Conservation (phyloP, 2,797 vertebrate genomes). For the Gastrophryne carolinensis region DNA sequence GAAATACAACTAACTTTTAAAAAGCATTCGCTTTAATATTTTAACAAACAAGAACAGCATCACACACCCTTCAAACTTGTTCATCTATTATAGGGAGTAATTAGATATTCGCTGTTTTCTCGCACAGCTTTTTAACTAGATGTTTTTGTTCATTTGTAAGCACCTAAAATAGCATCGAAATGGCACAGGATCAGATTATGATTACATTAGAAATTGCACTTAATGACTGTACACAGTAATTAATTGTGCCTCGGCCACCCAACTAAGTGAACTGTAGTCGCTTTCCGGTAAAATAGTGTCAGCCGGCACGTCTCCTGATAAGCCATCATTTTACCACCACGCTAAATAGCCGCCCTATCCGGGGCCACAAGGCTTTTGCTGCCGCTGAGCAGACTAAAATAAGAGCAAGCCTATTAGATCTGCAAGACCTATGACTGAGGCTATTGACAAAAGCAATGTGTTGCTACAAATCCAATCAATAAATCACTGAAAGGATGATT, state of each 20-base stretch:
- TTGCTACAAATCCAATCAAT: conserved; percentile 64
- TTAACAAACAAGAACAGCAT: no score
- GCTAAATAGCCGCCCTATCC: neutral
- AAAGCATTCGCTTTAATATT: no score
- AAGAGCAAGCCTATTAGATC: conserved; percentile 57
- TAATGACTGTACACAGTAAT: conserved; percentile 11
- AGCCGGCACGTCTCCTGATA: neutral
- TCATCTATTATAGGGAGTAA: neutral
- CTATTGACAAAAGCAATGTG: conserved; percentile 60
- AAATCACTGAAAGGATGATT: conserved; percentile 75
- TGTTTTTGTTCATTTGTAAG: neutral
- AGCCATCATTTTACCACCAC: neutral
- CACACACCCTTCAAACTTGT: neutral
- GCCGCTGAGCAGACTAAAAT: conserved; percentile 43
- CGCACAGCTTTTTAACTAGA: neutral
- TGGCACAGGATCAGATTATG: conserved; percentile 10
- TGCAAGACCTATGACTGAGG: conserved; percentile 54
- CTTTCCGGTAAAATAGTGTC: neutral
- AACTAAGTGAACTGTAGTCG: neutral
- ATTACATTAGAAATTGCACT: neutral
- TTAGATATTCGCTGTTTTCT: neutral
- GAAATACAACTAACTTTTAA: no score
- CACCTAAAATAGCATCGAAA: neutral
- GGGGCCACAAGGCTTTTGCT: neutral
- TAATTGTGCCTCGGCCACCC: neutral